Evolutionary conservation across 2,113 vertebrate genomes (phyloP).

Genomic region (Nestor notabilis): DNA sequence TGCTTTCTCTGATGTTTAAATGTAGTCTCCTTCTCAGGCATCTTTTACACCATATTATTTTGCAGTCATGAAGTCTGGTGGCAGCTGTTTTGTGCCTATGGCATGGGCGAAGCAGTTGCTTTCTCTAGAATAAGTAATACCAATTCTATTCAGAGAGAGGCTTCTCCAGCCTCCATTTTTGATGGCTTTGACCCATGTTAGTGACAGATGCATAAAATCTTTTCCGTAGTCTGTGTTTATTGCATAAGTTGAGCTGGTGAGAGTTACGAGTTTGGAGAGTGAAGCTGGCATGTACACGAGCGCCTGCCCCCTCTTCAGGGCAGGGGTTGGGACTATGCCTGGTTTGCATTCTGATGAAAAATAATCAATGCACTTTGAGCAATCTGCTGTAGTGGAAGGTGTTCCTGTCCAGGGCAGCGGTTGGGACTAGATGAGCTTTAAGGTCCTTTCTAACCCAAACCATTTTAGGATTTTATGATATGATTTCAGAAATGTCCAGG

Average conservation of each 20-base stretch:
- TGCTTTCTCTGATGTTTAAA: not conserved
- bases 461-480: not conserved
- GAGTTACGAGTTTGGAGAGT: not conserved
- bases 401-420: not conserved
- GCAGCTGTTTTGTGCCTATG: not conserved
- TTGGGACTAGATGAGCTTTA: not conserved
- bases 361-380: not conserved
- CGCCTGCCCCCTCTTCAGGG: not conserved
- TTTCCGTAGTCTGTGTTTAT: not conserved
- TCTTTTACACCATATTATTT: not conserved
- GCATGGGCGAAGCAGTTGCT: not conserved
- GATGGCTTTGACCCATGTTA: not conserved
- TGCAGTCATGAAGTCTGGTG: not conserved
- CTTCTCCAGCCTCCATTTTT: not conserved
- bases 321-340: too few species aligned
- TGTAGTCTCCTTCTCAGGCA: not conserved
- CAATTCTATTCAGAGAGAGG: not conserved
- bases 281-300: not conserved
- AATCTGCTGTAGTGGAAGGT: not conserved
- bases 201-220: not conserved
- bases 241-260: not conserved
- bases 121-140: not conserved
- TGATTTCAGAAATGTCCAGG: not conserved
- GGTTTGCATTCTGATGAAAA: conserved; percentile 5
- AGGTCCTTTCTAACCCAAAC: not conserved